Percentiles rank a stretch among this genome's conserved stretches.
These are phyloP conservation scores for Lysandra bellargus DNA, from an alignment of 2,888 invertebrate species.

Conservation along the genomic window DNA sequence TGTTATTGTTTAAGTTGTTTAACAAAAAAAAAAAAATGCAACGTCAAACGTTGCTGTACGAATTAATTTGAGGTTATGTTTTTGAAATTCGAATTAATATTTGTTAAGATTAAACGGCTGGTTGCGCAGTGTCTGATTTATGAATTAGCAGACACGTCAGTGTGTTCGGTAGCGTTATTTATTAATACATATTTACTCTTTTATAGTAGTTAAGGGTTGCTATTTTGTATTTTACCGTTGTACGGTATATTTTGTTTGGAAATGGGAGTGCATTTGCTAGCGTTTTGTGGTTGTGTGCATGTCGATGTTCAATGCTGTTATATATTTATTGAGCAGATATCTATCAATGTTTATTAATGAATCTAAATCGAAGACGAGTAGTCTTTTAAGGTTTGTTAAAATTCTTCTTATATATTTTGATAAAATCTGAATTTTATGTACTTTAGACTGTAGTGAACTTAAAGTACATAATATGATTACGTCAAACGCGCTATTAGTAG, in stretches of 20 bases:
- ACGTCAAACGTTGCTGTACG: constrained; percentile 18
- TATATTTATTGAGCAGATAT: constrained; percentile 55
- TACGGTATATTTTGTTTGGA: constrained; percentile 52
- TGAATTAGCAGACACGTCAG: neutral
- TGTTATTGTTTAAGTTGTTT: constrained; percentile 28
- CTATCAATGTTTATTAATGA: constrained; percentile 46
- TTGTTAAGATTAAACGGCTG: neutral
- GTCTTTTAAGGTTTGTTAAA: constrained; percentile 40
- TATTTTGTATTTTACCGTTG: constrained; percentile 55
- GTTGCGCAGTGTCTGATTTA: constrained; percentile 2
- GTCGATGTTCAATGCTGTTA: constrained; percentile 38
- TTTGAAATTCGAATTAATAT: neutral
- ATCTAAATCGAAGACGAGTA: constrained; percentile 46
- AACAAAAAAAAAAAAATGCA: constrained; percentile 29
- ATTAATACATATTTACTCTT: constrained; percentile 19
- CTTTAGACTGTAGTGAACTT: constrained; percentile 36
- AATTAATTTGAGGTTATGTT: constrained; percentile 24
- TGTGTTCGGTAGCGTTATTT: constrained; percentile 24
- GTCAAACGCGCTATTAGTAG: neutral
- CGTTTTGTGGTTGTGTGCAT: constrained; percentile 43
- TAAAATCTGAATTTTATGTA: constrained; percentile 45
- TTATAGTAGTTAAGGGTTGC: constrained; percentile 51
- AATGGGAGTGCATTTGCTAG: constrained; percentile 70
- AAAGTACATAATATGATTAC: constrained; percentile 6
- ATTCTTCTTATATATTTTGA: constrained; percentile 47